A percentile compares a stretch with the other conserved stretches of the same genome.
These are phyloP conservation scores for Melanotaenia parkinsoni DNA, from an alignment of 2,797 vertebrate species.

Conservation along the genomic window DNA sequence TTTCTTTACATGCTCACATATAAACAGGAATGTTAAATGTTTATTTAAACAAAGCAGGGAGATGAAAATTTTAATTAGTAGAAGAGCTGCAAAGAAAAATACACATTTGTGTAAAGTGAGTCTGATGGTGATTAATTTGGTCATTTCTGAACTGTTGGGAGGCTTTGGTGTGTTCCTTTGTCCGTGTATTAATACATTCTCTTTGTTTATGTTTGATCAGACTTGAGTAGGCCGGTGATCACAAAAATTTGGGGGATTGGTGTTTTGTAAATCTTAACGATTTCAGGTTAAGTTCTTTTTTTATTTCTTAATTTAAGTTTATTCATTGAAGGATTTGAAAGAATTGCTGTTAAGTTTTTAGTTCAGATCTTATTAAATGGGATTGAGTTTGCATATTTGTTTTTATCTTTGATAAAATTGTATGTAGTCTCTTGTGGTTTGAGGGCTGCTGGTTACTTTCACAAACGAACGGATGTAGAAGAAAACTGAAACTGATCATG, in stretches of 20 bases:
- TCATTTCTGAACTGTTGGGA: not conserved
- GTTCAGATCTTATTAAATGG: not conserved
- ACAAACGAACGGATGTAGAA: conserved; percentile 4
- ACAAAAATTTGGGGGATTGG: too few species aligned
- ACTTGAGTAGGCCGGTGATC: too few species aligned
- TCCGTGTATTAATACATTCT: not conserved
- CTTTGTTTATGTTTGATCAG: not conserved
- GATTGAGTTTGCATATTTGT: not conserved
- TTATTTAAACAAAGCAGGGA: too few species aligned
- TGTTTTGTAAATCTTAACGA: not conserved
- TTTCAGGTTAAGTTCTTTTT: not conserved
- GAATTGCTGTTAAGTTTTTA: not conserved
- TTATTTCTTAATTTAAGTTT: not conserved
- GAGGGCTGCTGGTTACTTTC: conserved; percentile 3
- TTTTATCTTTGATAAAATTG: not conserved
- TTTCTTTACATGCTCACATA: not conserved
- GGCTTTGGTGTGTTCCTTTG: not conserved
- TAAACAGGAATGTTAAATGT: not conserved
- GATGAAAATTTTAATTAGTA: too few species aligned
- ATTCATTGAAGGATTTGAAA: not conserved
- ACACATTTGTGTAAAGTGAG: not conserved
- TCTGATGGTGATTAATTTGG: not conserved
- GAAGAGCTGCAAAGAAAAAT: too few species aligned
- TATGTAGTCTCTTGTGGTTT: not conserved
- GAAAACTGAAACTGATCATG: not conserved